Evolutionary conservation across 2,113 vertebrate species (phyloP).

Genomic region (Hymenochirus boettgeri): DNA sequence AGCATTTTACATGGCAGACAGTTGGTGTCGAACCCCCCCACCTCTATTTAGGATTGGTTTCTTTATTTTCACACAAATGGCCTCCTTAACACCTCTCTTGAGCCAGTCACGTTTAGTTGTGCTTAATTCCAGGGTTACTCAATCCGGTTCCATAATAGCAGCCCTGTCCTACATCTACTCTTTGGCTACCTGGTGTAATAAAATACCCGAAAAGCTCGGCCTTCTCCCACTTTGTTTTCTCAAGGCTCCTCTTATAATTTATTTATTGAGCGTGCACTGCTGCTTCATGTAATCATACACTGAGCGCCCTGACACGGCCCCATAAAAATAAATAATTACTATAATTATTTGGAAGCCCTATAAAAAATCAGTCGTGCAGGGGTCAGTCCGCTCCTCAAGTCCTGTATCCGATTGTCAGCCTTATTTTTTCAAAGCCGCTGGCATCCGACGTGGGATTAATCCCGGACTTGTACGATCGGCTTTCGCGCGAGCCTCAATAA

Average conservation of each 20-base stretch:
- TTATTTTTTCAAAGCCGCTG: conserved; percentile 16
- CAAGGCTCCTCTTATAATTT: not conserved
- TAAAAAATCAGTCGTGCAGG: conserved; percentile 24
- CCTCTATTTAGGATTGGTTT: no score
- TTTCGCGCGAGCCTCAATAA: conserved; percentile 60
- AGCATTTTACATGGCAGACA: no score
- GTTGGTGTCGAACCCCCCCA: no score
- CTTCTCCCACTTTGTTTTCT: conserved; percentile 1
- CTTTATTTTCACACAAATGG: no score
- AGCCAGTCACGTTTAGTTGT: no score
- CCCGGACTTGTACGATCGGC: conserved; percentile 10
- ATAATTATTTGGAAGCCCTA: conserved; percentile 35
- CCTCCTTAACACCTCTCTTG: no score
- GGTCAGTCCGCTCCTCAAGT: conserved; percentile 25
- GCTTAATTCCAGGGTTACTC: no score
- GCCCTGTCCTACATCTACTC: not conserved
- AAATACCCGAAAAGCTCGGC: not conserved
- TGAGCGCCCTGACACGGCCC: conserved; percentile 24
- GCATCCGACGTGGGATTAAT: conserved; percentile 31
- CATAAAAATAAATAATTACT: conserved; percentile 40
- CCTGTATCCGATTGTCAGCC: conserved; percentile 18
- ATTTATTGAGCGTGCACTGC: conserved; percentile 19
- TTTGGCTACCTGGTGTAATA: not conserved
- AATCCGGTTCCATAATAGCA: not conserved
- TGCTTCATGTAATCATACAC: conserved; percentile 28